Evolutionary conservation across 2,797 vertebrate genomes (phyloP), one percentile per base, ranked within the genome.

Genomic region (Tauraco hartlaubi): DNA sequence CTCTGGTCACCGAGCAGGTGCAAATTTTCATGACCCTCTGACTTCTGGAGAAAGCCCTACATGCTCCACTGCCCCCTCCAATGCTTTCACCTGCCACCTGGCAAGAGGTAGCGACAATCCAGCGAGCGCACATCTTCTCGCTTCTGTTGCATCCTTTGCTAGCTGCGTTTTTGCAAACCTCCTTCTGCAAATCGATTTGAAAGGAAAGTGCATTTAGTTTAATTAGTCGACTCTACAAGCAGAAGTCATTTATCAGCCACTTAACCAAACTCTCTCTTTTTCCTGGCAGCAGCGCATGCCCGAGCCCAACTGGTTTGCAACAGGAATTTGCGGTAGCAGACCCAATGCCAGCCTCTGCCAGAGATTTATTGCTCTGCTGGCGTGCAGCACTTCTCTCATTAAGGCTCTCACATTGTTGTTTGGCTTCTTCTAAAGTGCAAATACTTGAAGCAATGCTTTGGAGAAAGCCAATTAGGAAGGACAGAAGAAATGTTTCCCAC

Each of bases 251-350:
- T 78, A 48, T 83, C 85, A 71, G 62, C 74, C 62, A 4, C 84
- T 80, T 73, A 26, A 73, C 80, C 68, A 35, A 76, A 25, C 37
- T 35, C 63, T 79, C 28, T 61, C 71, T 75, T 18, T 61, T 39
- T 33, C 72, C 92, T 72, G 76, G 94, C 91, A 88, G 69, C 73
- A 66, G 81, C 56, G 25, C 67, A 67, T 13, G 85, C 85, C 63
- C 7, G 12, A 91, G 22, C 78, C 54, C 12, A 5, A 63, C 82
- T 54, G 78, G 55, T 79, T 54, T 73, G 67, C 77, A 85, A 58
- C 29, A 58, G 79, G 73, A 77, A 54, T 92, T 76, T 69, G 89
- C 3, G 69, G 76, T 44, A 71, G 83, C 79, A 92, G 48, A 78
- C 22, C 46, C 39, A 14, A 10, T 26, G 79, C 91, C 75, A 66